phyloP scores from a whole-genome alignment of 2,888 invertebrate species.

The Acrobeloides nanus region DNA sequence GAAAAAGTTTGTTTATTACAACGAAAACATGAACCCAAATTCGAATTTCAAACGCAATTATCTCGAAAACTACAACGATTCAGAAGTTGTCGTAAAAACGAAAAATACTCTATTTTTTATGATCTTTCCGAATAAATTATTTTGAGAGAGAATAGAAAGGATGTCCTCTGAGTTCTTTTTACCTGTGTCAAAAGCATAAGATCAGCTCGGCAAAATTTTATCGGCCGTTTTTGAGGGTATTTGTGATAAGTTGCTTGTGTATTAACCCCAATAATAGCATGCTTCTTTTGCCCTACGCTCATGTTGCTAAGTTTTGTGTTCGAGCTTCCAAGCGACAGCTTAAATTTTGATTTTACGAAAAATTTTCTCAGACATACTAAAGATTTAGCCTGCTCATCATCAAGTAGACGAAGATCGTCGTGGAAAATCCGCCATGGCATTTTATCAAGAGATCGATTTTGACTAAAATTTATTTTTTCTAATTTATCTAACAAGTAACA shows the following conservation, averaged over 20 bases:
- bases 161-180: neutral
- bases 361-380: conserved; percentile 16
- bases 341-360: conserved; percentile 5
- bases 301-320: conserved; percentile 32
- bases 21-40: too few relatives aligned
- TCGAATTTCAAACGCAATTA: too few relatives aligned
- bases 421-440: conserved; percentile 31
- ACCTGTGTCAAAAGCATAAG: conserved; percentile 22
- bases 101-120: too few relatives aligned
- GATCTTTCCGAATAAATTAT: too few relatives aligned
- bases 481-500: too few relatives aligned
- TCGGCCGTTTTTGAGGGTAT: conserved; percentile 26
- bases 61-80: too few relatives aligned
- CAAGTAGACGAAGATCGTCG: conserved; percentile 29
- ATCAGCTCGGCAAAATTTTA: conserved; percentile 27
- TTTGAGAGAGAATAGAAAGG: too few relatives aligned
- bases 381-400: conserved; percentile 29
- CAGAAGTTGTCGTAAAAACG: too few relatives aligned
- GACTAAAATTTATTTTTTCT: too few relatives aligned
- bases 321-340: conserved; percentile 30
- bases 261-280: conserved; percentile 44
- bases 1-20: too few relatives aligned
- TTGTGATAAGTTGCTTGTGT: conserved; percentile 30
- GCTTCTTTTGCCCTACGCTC: conserved; percentile 28
- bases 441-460: conserved; percentile 25